phyloP scores from a whole-genome alignment of 2,888 invertebrate genomes.

The Leistus spinibarbis region DNA sequence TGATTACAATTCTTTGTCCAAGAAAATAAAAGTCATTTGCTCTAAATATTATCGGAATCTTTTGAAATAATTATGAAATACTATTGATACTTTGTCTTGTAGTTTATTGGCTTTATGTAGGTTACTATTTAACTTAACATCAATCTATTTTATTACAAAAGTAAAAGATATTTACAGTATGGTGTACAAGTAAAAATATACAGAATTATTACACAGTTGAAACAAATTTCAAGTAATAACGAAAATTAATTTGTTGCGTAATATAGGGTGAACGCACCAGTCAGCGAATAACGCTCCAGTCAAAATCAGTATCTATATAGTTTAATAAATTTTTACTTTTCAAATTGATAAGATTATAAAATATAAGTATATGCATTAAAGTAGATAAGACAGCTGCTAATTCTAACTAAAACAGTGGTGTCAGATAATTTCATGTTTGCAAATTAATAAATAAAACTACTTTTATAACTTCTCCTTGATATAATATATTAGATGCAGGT shows the following conservation, averaged over 20 bases:
- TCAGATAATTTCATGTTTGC: no score
- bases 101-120: slow-evolving; percentile 34
- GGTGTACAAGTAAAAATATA: slow-evolving; percentile 46
- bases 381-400: no score
- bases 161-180: slow-evolving; percentile 51
- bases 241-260: neutral
- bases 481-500: no score
- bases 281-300: slow-evolving; percentile 33
- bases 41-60: neutral
- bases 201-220: slow-evolving; percentile 24
- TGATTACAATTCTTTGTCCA: no score
- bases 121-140: slow-evolving; percentile 37
- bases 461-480: no score
- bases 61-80: neutral
- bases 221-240: slow-evolving; percentile 14
- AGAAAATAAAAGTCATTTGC: neutral
- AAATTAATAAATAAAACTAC: no score
- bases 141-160: slow-evolving; percentile 51
- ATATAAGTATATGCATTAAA: no score
- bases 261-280: neutral
- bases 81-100: slow-evolving; percentile 11
- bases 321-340: no score
- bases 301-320: no score
- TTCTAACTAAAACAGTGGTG: no score
- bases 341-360: no score